Evolutionary conservation across 2,113 vertebrate species (phyloP).

Genomic region (Callocephalon fimbriatum): DNA sequence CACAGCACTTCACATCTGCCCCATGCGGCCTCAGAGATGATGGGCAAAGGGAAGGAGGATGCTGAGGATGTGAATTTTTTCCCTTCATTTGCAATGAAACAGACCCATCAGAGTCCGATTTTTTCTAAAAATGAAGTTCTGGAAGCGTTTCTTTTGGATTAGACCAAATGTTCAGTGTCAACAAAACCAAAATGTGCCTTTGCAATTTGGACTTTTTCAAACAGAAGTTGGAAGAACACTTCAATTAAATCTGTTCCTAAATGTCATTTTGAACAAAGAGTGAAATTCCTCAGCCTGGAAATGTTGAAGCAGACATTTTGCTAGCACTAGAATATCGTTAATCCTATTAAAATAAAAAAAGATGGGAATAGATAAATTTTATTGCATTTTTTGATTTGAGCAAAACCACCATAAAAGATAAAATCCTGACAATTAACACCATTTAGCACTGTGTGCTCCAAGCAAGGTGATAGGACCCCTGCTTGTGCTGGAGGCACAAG

Average conservation of each 20-base stretch:
- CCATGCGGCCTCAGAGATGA: not conserved
- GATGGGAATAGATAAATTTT: not conserved
- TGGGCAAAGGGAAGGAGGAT: not conserved
- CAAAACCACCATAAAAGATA: not conserved
- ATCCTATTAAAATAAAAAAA: constrained; percentile 47
- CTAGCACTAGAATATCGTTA: constrained; percentile 35
- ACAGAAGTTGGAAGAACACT: constrained; percentile 14
- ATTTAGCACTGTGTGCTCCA: not conserved
- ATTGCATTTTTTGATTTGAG: not conserved
- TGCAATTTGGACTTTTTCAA: constrained; percentile 47
- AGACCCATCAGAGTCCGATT: not conserved
- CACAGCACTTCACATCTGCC: not conserved
- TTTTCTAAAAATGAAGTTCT: constrained; percentile 13
- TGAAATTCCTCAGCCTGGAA: constrained; percentile 47
- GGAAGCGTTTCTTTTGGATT: constrained; percentile 28
- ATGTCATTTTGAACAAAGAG: constrained; percentile 50
- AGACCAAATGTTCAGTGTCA: constrained; percentile 42
- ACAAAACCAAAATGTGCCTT: constrained; percentile 28
- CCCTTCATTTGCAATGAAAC: constrained; percentile 11
- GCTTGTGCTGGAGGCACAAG: not conserved
- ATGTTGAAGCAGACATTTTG: constrained; percentile 40
- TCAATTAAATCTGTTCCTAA: constrained; percentile 48
- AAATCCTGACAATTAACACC: not conserved
- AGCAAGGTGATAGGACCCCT: not conserved
- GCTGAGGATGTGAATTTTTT: not conserved